phyloP scores from a whole-genome alignment of 1,140 invertebrate species.

The Rhysida immarginata region DNA sequence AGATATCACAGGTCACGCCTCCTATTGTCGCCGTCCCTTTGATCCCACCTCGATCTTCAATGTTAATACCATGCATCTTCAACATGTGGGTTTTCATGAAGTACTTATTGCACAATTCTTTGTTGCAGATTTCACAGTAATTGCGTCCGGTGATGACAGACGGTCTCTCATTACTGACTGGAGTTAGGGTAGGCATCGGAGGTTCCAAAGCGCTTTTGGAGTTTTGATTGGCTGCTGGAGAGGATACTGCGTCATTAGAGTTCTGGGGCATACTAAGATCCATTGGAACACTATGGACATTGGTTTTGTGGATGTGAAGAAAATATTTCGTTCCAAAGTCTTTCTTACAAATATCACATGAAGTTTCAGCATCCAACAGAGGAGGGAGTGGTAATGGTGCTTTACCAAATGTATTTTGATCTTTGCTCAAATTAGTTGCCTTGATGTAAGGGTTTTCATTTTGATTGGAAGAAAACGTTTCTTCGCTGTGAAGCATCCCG shows the following conservation, averaged over 20 bases:
- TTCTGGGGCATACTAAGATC: conserved; percentile 18
- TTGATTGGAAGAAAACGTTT: conserved; percentile 12
- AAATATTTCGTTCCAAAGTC: conserved; percentile 43
- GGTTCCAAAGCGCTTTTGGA: conserved; percentile 5
- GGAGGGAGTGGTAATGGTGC: neutral
- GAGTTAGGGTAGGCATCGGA: neutral
- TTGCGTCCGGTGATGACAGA: conserved; percentile 44
- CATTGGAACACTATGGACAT: conserved; percentile 31
- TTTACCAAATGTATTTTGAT: neutral
- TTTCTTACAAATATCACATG: conserved; percentile 41
- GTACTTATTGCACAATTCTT: conserved; percentile 98
- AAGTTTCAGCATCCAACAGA: conserved; percentile 27
- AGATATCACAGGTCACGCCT: conserved; percentile 88
- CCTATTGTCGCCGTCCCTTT: conserved; percentile 52
- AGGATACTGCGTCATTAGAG: conserved; percentile 18
- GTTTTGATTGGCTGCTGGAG: conserved; percentile 16
- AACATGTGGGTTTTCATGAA: conserved; percentile 99
- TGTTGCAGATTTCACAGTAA: conserved; percentile 98
- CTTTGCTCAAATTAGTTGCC: conserved; percentile 1
- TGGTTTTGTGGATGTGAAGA: conserved; percentile 41
- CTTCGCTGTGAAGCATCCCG: conserved; percentile 32
- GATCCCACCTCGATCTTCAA: conserved; percentile 38
- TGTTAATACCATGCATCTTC: conserved; percentile 95
- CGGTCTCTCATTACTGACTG: conserved; percentile 21
- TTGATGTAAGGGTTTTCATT: neutral